These are phyloP conservation scores for Sarcophaga bullata DNA, from an alignment of 1,140 invertebrate species.

Conservation along the genomic window DNA sequence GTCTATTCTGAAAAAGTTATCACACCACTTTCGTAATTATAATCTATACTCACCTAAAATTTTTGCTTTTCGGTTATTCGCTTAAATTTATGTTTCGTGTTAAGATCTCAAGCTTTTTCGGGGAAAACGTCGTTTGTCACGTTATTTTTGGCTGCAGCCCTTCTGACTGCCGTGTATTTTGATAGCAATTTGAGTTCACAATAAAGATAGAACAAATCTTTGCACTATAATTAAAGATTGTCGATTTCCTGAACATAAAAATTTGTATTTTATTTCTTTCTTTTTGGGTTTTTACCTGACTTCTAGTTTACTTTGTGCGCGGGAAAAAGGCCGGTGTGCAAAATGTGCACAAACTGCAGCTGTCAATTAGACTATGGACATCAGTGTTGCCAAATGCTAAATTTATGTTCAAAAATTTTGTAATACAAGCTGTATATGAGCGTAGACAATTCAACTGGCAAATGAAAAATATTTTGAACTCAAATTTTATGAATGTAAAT, in stretches of 20 bases:
- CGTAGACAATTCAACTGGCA: too few species aligned
- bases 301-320: not conserved
- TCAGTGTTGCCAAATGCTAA: not conserved
- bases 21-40: not conserved
- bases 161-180: not conserved
- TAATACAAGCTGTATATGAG: too few species aligned
- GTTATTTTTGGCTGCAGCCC: slow-evolving; percentile 10
- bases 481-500: too few species aligned
- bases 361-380: not conserved
- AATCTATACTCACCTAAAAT: slow-evolving; percentile 2
- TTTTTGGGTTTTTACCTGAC: not conserved
- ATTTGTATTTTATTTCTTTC: not conserved
- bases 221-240: not conserved
- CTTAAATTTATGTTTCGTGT: not conserved
- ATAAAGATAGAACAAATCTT: not conserved
- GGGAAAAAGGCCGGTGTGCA: slow-evolving; percentile 15
- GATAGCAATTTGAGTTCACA: not conserved
- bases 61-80: not conserved
- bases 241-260: not conserved
- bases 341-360: slow-evolving; percentile 18
- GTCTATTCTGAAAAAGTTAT: not conserved
- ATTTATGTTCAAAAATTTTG: too few species aligned
- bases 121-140: not conserved
- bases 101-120: not conserved
- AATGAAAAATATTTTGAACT: too few species aligned